Evolutionary conservation across 2,113 vertebrate species (phyloP).

Genomic region (Vombatus ursinus): DNA sequence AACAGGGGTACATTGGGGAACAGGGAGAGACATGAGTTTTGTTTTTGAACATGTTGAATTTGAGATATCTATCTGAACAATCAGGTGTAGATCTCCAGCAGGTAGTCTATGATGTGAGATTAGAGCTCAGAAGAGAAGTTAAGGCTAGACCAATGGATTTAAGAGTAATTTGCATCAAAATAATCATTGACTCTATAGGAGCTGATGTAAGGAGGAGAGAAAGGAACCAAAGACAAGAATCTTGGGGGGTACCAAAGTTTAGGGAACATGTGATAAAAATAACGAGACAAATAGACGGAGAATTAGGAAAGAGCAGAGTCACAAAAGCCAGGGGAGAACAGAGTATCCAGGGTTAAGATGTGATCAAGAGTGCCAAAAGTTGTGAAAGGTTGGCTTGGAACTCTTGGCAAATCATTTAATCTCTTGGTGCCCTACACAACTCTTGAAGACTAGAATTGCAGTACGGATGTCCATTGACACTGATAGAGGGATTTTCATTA

Average conservation of each 20-base stretch:
- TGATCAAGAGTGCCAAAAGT: not conserved
- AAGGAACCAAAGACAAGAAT: not conserved
- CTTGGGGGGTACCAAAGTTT: not conserved
- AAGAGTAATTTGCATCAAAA: not conserved
- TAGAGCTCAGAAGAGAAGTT: not conserved
- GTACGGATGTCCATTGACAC: not conserved
- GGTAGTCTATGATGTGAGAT: not conserved
- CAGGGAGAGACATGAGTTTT: not conserved
- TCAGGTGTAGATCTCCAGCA: not conserved
- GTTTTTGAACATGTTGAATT: not conserved
- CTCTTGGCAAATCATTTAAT: not conserved
- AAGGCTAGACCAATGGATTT: not conserved
- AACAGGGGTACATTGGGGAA: not conserved
- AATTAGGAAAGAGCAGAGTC: not conserved
- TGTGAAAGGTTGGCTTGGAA: not conserved
- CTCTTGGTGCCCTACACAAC: not conserved
- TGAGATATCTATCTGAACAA: not conserved
- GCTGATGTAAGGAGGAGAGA: not conserved
- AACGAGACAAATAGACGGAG: not conserved
- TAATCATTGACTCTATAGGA: not conserved
- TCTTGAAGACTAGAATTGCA: not conserved
- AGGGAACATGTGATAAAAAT: too few relatives aligned
- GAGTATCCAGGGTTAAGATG: not conserved
- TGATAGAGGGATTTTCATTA: not conserved
- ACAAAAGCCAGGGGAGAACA: not conserved